A percentile compares a stretch with the other conserved stretches of the same genome.
Conservation (phyloP, 2,113 vertebrate species). For the Periophthalmodon schlosseri region DNA sequence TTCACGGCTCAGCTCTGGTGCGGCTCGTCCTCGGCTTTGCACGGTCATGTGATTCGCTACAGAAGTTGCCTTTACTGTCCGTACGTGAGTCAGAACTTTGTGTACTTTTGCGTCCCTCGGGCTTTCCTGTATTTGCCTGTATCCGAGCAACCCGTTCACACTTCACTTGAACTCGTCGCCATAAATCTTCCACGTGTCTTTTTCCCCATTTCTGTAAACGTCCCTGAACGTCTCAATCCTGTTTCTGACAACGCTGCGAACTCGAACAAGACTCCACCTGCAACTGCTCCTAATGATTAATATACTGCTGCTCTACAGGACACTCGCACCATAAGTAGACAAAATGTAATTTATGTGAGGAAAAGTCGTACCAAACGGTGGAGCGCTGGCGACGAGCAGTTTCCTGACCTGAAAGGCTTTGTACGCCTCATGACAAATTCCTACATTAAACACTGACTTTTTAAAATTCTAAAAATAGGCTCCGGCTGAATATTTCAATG, state of each 20-base stretch:
- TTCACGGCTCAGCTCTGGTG: no score
- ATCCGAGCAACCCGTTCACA: constrained; percentile 30
- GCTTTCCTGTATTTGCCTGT: constrained; percentile 20
- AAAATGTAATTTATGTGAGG: neutral
- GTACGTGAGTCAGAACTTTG: neutral
- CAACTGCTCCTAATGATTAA: constrained; percentile 39
- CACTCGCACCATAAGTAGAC: constrained; percentile 15
- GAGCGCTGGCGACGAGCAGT: constrained; percentile 27
- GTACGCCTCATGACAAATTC: no score
- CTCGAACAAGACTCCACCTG: constrained; percentile 32
- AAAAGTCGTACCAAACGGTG: constrained; percentile 19
- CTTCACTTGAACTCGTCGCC: constrained; percentile 50
- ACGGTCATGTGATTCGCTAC: neutral
- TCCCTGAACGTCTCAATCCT: constrained; percentile 35
- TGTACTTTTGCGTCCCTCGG: neutral
- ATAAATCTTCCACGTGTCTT: constrained; percentile 43
- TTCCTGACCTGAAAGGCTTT: constrained; percentile 15
- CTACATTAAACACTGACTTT: no score
- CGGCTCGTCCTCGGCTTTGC: no score
- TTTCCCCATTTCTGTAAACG: constrained; percentile 14
- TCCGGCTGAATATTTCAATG: no score
- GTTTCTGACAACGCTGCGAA: constrained; percentile 15
- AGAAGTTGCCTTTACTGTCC: neutral
- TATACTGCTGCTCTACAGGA: constrained; percentile 18
- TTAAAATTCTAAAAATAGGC: no score